Evolutionary conservation across 2,797 vertebrate species (phyloP).

Genomic region (Darevskia mixta): DNA sequence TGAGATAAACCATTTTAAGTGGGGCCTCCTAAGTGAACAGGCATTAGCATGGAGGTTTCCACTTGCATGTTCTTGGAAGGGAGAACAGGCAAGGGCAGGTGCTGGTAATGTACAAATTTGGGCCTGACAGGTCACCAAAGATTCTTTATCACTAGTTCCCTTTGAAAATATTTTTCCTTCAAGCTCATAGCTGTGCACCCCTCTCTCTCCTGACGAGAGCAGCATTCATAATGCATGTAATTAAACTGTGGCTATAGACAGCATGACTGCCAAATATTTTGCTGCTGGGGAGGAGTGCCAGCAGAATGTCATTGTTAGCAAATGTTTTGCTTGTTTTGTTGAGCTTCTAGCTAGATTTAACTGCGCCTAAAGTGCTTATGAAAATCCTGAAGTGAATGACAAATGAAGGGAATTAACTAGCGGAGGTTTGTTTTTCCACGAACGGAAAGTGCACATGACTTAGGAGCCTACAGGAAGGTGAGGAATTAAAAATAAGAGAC

Average conservation of each 20-base stretch:
- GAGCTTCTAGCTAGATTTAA: constrained; percentile 55
- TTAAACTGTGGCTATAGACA: constrained; percentile 11
- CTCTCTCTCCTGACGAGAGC: constrained; percentile 2
- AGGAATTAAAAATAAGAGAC: constrained; percentile 3
- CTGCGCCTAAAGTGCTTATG: constrained; percentile 26
- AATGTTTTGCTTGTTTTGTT: constrained; percentile 46
- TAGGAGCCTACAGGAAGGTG: not conserved
- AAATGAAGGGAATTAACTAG: constrained; percentile 36
- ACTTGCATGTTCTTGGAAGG: not conserved
- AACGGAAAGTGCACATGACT: constrained; percentile 4
- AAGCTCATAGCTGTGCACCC: not conserved
- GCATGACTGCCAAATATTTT: constrained; percentile 1
- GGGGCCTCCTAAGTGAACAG: not conserved
- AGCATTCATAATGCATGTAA: constrained; percentile 34
- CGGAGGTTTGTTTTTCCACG: constrained; percentile 9
- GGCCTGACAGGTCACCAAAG: not conserved
- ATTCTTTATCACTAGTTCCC: not conserved
- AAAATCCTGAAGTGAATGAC: constrained; percentile 37
- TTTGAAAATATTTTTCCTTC: constrained; percentile 5
- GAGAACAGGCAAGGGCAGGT: not conserved
- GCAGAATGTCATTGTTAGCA: constrained; percentile 54
- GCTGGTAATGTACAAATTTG: not conserved
- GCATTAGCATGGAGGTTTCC: not conserved
- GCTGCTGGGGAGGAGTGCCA: constrained; percentile 37
- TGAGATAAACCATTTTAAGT: not conserved